Evolutionary conservation across 2,888 invertebrate species (phyloP).

Genomic region (Epinotia bilunana): DNA sequence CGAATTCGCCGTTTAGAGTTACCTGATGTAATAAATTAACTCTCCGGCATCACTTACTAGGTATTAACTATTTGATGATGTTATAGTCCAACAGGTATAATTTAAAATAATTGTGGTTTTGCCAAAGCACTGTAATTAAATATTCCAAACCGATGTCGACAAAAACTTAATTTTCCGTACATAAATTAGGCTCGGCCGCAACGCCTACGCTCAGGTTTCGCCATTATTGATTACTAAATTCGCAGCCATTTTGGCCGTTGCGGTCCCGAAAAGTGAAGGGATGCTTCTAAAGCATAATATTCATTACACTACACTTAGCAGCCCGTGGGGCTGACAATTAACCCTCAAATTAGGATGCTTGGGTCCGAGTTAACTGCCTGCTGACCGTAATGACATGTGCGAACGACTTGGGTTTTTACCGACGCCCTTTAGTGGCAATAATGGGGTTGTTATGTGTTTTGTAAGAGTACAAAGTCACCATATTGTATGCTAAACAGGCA

Average conservation of each 20-base stretch:
- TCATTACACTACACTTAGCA: slow-evolving; percentile 75
- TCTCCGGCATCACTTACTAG: background rate
- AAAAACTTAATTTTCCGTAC: background rate
- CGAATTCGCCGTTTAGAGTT: slow-evolving; percentile 26
- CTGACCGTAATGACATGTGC: slow-evolving; percentile 67
- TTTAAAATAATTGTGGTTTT: slow-evolving; percentile 14
- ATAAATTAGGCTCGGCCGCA: slow-evolving; percentile 7
- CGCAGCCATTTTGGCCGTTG: slow-evolving; percentile 34
- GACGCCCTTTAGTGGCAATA: slow-evolving; percentile 47
- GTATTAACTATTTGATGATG: slow-evolving; percentile 24
- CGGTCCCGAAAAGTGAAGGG: slow-evolving; percentile 54
- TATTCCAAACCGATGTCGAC: background rate
- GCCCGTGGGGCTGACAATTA: slow-evolving; percentile 70
- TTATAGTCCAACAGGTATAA: slow-evolving; percentile 9
- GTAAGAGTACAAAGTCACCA: slow-evolving; percentile 34
- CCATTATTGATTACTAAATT: slow-evolving; percentile 42
- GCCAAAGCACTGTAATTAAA: slow-evolving; percentile 5
- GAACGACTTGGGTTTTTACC: slow-evolving; percentile 45
- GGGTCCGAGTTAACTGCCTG: slow-evolving; percentile 70
- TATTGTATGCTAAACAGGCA: slow-evolving; percentile 38
- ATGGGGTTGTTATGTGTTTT: slow-evolving; percentile 42
- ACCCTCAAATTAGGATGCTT: slow-evolving; percentile 72
- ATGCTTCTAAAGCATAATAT: slow-evolving; percentile 62
- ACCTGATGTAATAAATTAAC: slow-evolving; percentile 27
- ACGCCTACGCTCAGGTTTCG: slow-evolving; percentile 9